A percentile compares a stretch with the other conserved stretches of the same genome.
Evolutionary conservation across 2,888 invertebrate genomes (phyloP).

Genomic region (Ophonus ardosiacus): DNA sequence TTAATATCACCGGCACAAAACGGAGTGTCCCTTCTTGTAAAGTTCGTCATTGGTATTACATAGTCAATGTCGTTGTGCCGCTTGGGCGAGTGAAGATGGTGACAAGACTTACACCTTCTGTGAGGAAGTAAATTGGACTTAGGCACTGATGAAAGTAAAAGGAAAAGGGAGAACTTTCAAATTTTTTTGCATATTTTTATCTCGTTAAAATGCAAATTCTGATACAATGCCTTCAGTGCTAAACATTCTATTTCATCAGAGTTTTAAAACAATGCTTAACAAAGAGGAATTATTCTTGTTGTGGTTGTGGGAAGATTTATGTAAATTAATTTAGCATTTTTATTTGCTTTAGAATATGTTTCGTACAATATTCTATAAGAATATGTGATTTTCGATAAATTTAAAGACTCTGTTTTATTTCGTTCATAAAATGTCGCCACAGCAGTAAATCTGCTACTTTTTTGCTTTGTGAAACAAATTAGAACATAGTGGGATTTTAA

Average conservation of each 20-base stretch:
- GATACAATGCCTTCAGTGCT: slow-evolving; percentile 34
- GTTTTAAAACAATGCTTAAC: slow-evolving; percentile 31
- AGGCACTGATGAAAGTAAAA: slow-evolving; percentile 23
- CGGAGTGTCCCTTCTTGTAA: neutral
- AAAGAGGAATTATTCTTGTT: slow-evolving; percentile 40
- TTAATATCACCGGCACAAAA: too few species aligned
- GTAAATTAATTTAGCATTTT: slow-evolving; percentile 34
- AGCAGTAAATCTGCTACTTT: neutral
- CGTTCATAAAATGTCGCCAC: too few species aligned
- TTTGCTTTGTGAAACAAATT: too few species aligned
- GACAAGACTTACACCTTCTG: slow-evolving; percentile 23
- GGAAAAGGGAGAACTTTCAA: slow-evolving; percentile 51
- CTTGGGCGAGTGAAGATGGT: neutral
- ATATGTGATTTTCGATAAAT: slow-evolving; percentile 28
- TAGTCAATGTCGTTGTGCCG: neutral
- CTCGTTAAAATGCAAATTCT: slow-evolving; percentile 52
- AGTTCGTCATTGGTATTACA: neutral
- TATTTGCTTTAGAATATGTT: slow-evolving; percentile 22
- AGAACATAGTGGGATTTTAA: too few species aligned
- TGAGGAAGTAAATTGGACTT: slow-evolving; percentile 28
- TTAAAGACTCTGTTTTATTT: slow-evolving; percentile 27
- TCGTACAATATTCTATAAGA: slow-evolving; percentile 3
- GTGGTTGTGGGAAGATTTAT: slow-evolving; percentile 22
- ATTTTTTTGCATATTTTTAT: slow-evolving; percentile 52
- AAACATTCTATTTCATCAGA: slow-evolving; percentile 42